phyloP scores from a whole-genome alignment of 2,113 vertebrate genomes.

The Chlorodrepanis virens region DNA sequence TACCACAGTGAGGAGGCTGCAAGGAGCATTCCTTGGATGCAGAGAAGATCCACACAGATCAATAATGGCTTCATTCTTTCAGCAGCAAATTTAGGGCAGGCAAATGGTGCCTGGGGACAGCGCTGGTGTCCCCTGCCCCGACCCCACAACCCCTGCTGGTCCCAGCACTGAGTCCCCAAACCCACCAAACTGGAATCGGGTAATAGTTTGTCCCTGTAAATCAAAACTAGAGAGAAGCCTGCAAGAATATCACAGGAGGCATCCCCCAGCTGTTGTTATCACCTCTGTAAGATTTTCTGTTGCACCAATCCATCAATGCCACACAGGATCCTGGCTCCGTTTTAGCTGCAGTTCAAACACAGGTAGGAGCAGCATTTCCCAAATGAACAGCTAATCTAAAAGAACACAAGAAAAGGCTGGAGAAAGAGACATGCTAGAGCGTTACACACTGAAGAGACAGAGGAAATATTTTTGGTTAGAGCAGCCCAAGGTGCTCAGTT shows the following conservation, averaged over 20 bases:
- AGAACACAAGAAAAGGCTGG: neutral
- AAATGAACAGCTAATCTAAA: neutral
- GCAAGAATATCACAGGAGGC: neutral
- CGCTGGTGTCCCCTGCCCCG: rapidly evolving
- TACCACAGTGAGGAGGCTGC: neutral
- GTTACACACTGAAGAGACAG: neutral
- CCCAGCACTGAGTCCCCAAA: neutral
- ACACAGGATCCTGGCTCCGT: neutral
- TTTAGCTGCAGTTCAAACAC: neutral
- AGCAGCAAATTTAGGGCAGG: neutral
- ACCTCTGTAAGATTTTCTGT: neutral
- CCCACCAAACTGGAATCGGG: neutral
- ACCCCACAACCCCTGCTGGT: neutral
- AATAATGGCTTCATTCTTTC: neutral
- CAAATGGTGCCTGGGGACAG: neutral
- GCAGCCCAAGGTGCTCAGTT: neutral
- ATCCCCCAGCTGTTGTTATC: neutral
- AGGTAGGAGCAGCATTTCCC: neutral
- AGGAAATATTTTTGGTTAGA: neutral
- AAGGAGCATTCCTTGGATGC: neutral
- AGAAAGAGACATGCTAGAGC: neutral
- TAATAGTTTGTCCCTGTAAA: neutral
- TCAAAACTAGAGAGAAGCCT: neutral
- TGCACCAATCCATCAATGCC: neutral
- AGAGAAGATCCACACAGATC: neutral